Evolutionary conservation across 2,113 vertebrate species (phyloP), one percentile per base, ranked within the genome.

Genomic region (Coptodon bakossiorum): DNA sequence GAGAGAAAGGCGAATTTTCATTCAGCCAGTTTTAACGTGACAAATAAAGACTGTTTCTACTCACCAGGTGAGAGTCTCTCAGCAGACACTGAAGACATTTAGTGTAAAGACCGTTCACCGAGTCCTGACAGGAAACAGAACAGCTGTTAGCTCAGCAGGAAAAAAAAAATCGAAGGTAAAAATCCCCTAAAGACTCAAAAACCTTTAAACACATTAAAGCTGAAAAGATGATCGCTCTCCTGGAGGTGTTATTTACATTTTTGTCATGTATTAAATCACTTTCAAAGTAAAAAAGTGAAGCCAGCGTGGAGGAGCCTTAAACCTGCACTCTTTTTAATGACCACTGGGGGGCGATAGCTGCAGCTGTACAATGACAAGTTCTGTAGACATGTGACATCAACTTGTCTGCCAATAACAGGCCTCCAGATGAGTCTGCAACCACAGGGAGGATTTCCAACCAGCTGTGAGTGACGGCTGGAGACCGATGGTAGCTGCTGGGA

Each of bases 71-170:
- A 0, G 98, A 98, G 92, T 99, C 99, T 93, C 97, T 97, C 92
- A 99, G 87, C 82, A 99, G 96, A 93, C 98, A 97, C 96, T 99
- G 98, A 82, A 99, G 98, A 95, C 98, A 99, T 97, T 97, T 99
- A 84, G 98, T 98, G 92, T 98, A 99, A 40, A 99, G 97, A 31
- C 97, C 96, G 54, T 97, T 98, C 66, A 98, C 97, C 0, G 97
- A 97, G 95, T 99, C 99, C 99, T 99, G 85, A 13, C 31, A 68
- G 84, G 38, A 57, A 27, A 90, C 52, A 86, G 31, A 36, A 24
- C 24, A 24, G 5, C 8, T 2, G 31, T 90, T 10, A 87, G 45
- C 2, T 5, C 34, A 0, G 53, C 34, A 81, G n/a, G 34, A 5
- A 34, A 34, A 19, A 6, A 61, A 2, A 10, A 17, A 34, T 31